These are phyloP conservation scores for Mastigias papua DNA, from an alignment of 30 jellyfish, hydroid and myxozoan species.

Conservation along the genomic window DNA sequence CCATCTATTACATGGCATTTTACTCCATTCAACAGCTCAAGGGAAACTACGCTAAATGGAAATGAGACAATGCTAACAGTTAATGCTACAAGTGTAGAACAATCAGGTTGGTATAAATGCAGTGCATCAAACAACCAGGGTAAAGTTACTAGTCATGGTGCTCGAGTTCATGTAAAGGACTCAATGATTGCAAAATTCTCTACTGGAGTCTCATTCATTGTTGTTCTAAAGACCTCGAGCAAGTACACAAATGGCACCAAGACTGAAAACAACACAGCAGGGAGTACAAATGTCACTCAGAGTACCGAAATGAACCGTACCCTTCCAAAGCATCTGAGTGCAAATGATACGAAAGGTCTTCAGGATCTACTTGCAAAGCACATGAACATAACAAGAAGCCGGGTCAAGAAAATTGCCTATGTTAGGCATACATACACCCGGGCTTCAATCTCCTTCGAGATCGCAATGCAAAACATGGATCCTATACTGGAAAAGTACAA, in stretches of 20 bases:
- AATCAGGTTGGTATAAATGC: constrained; percentile 75
- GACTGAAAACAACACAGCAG: neutral
- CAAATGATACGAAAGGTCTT: neutral
- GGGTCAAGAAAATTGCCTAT: constrained; percentile 22
- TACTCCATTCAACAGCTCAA: constrained; percentile 25
- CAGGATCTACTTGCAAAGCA: constrained; percentile 7
- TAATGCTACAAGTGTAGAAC: constrained; percentile 19
- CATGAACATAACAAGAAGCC: constrained; percentile 29
- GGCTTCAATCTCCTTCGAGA: constrained; percentile 44
- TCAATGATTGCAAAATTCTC: constrained; percentile 39
- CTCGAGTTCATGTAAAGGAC: constrained; percentile 62
- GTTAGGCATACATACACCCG: neutral
- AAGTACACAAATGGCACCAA: neutral
- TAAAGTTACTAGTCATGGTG: constrained; percentile 33
- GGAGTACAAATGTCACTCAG: neutral
- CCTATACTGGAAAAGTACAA: neutral
- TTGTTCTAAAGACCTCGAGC: neutral
- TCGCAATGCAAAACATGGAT: constrained; percentile 35
- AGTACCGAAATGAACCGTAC: neutral
- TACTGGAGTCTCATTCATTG: constrained; percentile 25
- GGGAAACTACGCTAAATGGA: neutral
- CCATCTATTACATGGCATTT: constrained; percentile 48
- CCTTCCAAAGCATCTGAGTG: constrained; percentile 26
- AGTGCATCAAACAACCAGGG: constrained; percentile 64
- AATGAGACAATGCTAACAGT: constrained; percentile 27